Evolutionary conservation across 1,140 invertebrate genomes (phyloP).

Genomic region (Sarcophaga bullata): DNA sequence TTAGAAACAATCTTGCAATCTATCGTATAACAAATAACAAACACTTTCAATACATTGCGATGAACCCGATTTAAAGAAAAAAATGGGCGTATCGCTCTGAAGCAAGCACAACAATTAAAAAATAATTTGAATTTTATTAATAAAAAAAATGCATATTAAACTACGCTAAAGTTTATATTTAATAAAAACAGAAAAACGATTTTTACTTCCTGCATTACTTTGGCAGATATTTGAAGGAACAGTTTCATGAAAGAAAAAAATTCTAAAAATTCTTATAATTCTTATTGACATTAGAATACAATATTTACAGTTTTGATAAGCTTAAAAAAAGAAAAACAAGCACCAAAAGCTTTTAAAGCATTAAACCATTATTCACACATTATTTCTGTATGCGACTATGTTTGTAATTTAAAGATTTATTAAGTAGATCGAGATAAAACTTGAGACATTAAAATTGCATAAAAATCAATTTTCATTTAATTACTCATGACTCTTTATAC

Average conservation of each 20-base stretch:
- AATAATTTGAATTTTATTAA: background rate
- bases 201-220: background rate
- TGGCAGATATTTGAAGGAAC: background rate
- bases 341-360: background rate
- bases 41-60: too few species aligned
- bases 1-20: too few species aligned
- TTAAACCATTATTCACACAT: background rate
- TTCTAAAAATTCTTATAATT: background rate
- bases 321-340: background rate
- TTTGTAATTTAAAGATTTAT: background rate
- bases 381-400: background rate
- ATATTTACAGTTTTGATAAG: background rate
- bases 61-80: too few species aligned
- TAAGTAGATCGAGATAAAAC: conserved; percentile 15
- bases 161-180: background rate
- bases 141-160: background rate
- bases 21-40: too few species aligned
- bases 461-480: conserved; percentile 6
- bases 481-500: background rate
- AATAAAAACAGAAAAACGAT: background rate
- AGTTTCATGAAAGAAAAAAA: background rate
- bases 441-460: conserved; percentile 10
- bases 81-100: too few species aligned
- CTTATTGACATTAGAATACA: background rate
- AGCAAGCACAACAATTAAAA: background rate